Percentiles rank a stretch among this genome's conserved stretches.
phyloP scores from a whole-genome alignment of 1,140 invertebrate genomes.

The Trissolcus basalis region DNA sequence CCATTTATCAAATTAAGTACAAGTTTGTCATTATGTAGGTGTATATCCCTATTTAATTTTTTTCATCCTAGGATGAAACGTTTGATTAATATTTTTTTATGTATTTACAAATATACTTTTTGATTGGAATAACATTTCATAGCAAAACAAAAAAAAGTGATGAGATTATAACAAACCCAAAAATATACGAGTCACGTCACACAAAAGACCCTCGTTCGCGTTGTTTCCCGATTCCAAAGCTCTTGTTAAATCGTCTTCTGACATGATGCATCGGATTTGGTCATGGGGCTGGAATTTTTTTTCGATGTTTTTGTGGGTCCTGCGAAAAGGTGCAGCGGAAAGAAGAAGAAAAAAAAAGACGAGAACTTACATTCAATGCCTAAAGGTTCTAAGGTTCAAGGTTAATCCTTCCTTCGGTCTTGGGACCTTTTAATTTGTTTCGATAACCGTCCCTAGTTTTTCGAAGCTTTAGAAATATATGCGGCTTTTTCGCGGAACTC shows the following conservation, averaged over 20 bases:
- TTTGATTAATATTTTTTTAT: too few relatives aligned
- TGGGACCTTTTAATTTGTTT: constrained; percentile 48
- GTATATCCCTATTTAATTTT: too few relatives aligned
- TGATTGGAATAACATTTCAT: too few relatives aligned
- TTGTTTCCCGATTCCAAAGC: constrained; percentile 34
- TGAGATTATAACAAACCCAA: too few relatives aligned
- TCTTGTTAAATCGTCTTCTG: constrained; percentile 45
- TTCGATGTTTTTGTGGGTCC: constrained; percentile 37
- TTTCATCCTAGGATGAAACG: too few relatives aligned
- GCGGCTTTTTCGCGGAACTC: constrained; percentile 38
- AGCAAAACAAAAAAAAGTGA: too few relatives aligned
- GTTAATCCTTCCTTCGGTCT: constrained; percentile 49
- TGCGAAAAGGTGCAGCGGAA: constrained; percentile 8
- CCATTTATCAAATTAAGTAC: too few relatives aligned
- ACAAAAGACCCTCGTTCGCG: too few relatives aligned
- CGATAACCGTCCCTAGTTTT: constrained; percentile 45
- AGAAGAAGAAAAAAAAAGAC: neutral
- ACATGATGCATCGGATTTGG: constrained; percentile 42
- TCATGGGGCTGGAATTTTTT: constrained; percentile 20
- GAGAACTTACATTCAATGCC: constrained; percentile 33
- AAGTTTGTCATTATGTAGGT: too few relatives aligned
- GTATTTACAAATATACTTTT: too few relatives aligned
- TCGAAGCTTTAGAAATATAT: constrained; percentile 46
- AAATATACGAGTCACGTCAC: too few relatives aligned
- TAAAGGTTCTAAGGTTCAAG: constrained; percentile 57